Conservation (phyloP, 92 coral and sea anemone genomes). For the Bergia sp. region DNA sequence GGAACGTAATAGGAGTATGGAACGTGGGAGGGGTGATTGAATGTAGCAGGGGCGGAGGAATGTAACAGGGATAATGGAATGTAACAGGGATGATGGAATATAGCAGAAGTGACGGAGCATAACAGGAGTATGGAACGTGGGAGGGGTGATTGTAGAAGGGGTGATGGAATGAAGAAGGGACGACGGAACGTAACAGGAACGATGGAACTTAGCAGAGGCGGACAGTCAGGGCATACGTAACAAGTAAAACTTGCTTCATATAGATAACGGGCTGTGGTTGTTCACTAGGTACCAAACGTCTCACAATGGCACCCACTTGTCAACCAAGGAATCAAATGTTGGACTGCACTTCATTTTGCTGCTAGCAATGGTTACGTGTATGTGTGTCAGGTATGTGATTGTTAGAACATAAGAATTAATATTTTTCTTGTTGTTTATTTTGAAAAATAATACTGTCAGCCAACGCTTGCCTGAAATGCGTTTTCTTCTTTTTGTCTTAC, state of each 20-base stretch:
- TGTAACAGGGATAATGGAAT: background rate
- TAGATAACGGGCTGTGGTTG: background rate
- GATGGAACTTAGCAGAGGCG: background rate
- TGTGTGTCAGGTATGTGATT: slow-evolving; percentile 71
- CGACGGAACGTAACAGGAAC: too few relatives aligned
- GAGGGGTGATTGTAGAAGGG: too few relatives aligned
- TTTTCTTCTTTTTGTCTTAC: too few relatives aligned
- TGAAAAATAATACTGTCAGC: background rate
- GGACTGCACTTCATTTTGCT: slow-evolving; percentile 86
- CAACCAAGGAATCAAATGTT: slow-evolving; percentile 57
- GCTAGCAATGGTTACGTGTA: slow-evolving; percentile 63
- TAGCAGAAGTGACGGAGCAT: background rate
- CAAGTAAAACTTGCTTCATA: background rate
- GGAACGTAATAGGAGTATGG: too few relatives aligned
- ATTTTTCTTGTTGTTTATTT: background rate
- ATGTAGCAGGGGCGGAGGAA: too few relatives aligned
- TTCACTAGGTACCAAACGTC: slow-evolving; percentile 60
- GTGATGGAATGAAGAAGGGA: too few relatives aligned
- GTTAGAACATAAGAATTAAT: too few relatives aligned
- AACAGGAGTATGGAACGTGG: too few relatives aligned
- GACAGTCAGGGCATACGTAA: background rate
- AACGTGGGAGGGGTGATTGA: too few relatives aligned
- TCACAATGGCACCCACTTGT: slow-evolving; percentile 58
- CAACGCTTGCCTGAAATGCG: background rate
- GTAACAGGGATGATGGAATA: background rate